Conservation (phyloP, 2,888 invertebrate genomes). For the Drosophila prolongata region DNA sequence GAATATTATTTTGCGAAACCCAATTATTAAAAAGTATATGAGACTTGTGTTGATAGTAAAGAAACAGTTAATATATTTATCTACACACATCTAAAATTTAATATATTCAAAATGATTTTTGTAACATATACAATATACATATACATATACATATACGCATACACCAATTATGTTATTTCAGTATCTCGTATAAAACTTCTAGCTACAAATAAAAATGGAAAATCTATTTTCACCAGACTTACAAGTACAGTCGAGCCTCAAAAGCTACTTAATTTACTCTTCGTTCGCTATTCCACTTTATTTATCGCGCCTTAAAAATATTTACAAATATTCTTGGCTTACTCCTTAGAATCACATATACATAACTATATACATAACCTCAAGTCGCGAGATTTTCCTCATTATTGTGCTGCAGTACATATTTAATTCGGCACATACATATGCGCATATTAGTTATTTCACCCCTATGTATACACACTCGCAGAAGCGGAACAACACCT, state of each 20-base stretch:
- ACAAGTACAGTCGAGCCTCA: conserved; percentile 2
- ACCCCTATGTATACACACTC: conserved; percentile 7
- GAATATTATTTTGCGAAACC: too few relatives aligned
- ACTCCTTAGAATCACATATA: not conserved
- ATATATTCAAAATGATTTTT: too few relatives aligned
- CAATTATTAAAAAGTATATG: too few relatives aligned
- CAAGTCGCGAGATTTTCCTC: conserved; percentile 51
- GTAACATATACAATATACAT: too few relatives aligned
- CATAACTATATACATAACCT: conserved; percentile 10
- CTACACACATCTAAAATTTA: too few relatives aligned
- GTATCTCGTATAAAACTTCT: too few relatives aligned
- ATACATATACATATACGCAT: too few relatives aligned
- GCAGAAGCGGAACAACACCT: conserved; percentile 3
- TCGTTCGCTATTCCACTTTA: not conserved
- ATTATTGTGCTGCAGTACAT: conserved; percentile 33
- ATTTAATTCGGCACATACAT: conserved; percentile 28
- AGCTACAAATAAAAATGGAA: too few relatives aligned
- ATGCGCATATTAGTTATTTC: conserved; percentile 8
- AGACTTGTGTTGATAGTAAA: too few relatives aligned
- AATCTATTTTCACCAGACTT: too few relatives aligned
- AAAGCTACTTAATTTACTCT: not conserved
- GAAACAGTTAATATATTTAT: too few relatives aligned
- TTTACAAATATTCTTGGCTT: not conserved
- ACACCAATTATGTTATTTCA: too few relatives aligned
- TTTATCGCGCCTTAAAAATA: not conserved